Base-by-base conservation (phyloP, 2,888 invertebrate genomes). In the Lasioglossum morio region DNA sequence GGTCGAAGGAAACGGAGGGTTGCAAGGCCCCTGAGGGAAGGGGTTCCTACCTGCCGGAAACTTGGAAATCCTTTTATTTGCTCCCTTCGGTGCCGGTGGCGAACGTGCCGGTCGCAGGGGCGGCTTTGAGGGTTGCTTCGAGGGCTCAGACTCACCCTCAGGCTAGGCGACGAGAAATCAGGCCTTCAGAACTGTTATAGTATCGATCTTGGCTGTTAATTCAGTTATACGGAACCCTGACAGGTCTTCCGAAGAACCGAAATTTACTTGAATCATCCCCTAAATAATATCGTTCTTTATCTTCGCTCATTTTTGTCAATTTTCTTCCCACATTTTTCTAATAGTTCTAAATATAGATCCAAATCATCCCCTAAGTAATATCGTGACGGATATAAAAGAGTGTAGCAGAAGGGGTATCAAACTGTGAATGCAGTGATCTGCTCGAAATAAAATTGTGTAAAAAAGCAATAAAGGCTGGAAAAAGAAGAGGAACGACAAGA, bases 61-160 rank as follows among this genome's bases (percentile, higher is more conserved):
- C 90, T 92, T 89, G 89, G 88, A 88, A 91, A 87, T 89, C 88
- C 88, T 91, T 92, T 92, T 89, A 92, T 90, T 89, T 88, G 81
- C 82, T 88, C 75, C 77, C 83, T 83, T 80, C 77, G 83, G 60
- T 72, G 77, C 69, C 53, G 77, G 72, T 48, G 74, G 72, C 57
- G 78, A 86, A 85, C 81, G 80, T 83, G 77, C 76, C 79, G 72
- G 79, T 72, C 75, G 82, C 60, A 53, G 72, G 46, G 72, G 43
- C 74, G 57, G 66, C 69, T 40, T 48, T 72, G 72, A 78, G 70
- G 72, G 69, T 43, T 72, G 48, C 37, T 23, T 7, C 16, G 19
- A 72, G 72, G 83, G 27, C 27, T 85, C 19, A 69, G 34, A 40
- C 27, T 43, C 40, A 34, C 23, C 53, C 69, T 60, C 75, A 72